Base-by-base conservation (phyloP, 2,797 vertebrate genomes). In the Zonotrichia albicollis region DNA sequence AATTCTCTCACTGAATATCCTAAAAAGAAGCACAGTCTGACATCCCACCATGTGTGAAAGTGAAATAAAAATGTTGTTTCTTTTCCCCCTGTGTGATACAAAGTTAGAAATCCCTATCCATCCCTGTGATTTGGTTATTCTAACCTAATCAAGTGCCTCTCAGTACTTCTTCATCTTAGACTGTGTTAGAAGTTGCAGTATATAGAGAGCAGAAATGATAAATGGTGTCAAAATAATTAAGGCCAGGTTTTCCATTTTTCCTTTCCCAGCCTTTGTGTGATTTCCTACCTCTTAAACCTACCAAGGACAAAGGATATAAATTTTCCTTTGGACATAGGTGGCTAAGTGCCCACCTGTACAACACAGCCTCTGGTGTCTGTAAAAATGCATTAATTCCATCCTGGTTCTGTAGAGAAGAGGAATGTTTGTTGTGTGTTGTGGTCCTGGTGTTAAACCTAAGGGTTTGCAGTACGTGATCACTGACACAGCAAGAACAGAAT, bases 41-140 rank as follows among this genome's bases (percentile, higher is more conserved):
- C 53, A 62, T 87, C 65, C 36, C 68, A 54, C 18, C 36, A 32
- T 6, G 25, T 57, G 40, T 57, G 64, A 86, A 83, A 88, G 60
- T 80, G 73, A 94, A 93, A 84, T 50, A 62, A 91, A 80, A 51
- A 64, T 55, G n/a, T 46, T 80, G 13, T 87, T 93, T 71, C 34
- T 23, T 46, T 87, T 88, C 30, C 32, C 85, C 30, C 36, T 34
- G 4, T 50, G 66, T 83, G 40, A 84, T 3, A 5, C 8, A 68
- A 70, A 27, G 40, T 34, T 38, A 71, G 86, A 93, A 93, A 78
- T 48, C 43, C 58, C 68, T 78, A 36, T 45, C 16, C 10, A 1
- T 78, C 54, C 25, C 43, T 61, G 26, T 62, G 50, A 6, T 18
- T 90, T 93, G 43, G 19, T 64, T 66, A 36, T 73, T 84, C 58